These are phyloP conservation scores for Orthosia gracilis DNA, from an alignment of 2,888 invertebrate species.

Conservation along the genomic window DNA sequence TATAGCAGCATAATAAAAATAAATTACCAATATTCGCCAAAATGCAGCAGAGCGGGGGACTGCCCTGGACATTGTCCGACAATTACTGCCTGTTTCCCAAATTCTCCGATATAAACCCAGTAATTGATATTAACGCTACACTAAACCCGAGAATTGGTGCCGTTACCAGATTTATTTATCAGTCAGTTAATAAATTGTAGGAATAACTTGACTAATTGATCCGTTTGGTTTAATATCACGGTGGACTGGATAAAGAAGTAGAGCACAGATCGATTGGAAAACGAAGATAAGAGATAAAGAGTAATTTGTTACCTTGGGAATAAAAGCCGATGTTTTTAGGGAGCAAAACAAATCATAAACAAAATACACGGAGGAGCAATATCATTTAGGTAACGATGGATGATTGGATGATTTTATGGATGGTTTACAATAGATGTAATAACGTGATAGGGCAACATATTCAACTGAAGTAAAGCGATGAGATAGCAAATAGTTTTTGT, in stretches of 20 bases:
- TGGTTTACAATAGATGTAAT: background rate
- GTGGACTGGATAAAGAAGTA: slow-evolving; percentile 24
- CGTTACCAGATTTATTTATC: slow-evolving; percentile 76
- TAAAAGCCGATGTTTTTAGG: background rate
- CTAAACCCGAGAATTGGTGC: slow-evolving; percentile 78
- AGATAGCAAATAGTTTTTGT: background rate
- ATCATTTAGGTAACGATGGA: background rate
- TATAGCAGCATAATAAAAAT: slow-evolving; percentile 84
- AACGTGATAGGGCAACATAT: background rate
- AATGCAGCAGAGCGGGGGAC: slow-evolving; percentile 74
- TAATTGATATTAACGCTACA: slow-evolving; percentile 89
- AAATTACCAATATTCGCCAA: slow-evolving; percentile 86
- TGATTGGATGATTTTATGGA: too few species aligned
- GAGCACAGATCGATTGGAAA: slow-evolving; percentile 21
- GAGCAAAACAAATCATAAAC: background rate
- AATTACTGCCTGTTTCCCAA: slow-evolving; percentile 83
- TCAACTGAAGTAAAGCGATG: background rate
- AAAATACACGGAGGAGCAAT: background rate
- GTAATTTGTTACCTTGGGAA: background rate
- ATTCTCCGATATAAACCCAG: slow-evolving; percentile 80
- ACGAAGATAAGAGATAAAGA: slow-evolving; percentile 1
- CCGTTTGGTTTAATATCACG: slow-evolving; percentile 45
- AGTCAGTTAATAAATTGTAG: slow-evolving; percentile 74
- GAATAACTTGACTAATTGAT: slow-evolving; percentile 57
- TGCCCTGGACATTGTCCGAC: slow-evolving; percentile 68